A percentile compares a stretch with the other conserved stretches of the same genome.
phyloP scores from a whole-genome alignment of 1,140 invertebrate genomes.

The Drosophila arawakana region DNA sequence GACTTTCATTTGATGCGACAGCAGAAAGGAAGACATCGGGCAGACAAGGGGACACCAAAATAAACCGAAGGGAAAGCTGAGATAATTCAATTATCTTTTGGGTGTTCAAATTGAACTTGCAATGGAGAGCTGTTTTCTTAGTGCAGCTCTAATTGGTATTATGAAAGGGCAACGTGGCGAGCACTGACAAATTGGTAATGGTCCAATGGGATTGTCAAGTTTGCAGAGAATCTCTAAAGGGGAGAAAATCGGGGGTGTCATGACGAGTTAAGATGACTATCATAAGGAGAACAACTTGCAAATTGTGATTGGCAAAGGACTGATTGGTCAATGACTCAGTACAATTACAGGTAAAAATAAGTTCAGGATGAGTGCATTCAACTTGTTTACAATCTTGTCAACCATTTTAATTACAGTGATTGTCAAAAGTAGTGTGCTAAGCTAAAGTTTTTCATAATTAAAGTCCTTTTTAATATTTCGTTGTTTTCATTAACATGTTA shows the following conservation, averaged over 20 bases:
- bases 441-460: neutral
- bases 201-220: slow-evolving; percentile 5
- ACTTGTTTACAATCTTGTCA: neutral
- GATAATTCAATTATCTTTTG: slow-evolving; percentile 65
- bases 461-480: neutral
- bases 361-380: neutral
- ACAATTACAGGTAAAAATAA: neutral
- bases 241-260: neutral
- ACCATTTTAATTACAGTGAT: neutral
- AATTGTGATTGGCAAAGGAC: neutral
- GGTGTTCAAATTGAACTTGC: neutral
- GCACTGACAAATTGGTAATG: slow-evolving; percentile 13
- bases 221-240: neutral
- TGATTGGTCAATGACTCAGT: neutral
- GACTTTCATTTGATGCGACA: slow-evolving; percentile 75
- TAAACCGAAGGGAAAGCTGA: neutral
- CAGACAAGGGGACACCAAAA: neutral
- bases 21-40: neutral
- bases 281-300: neutral
- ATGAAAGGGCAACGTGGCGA: slow-evolving; percentile 8
- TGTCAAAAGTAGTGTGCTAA: neutral
- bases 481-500: neutral
- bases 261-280: neutral
- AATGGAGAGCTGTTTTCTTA: slow-evolving; percentile 1
- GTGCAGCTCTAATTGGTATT: slow-evolving; percentile 58